These are phyloP conservation scores for Xestoiulus laeticollis DNA, from an alignment of 2,888 invertebrate species.

Conservation along the genomic window DNA sequence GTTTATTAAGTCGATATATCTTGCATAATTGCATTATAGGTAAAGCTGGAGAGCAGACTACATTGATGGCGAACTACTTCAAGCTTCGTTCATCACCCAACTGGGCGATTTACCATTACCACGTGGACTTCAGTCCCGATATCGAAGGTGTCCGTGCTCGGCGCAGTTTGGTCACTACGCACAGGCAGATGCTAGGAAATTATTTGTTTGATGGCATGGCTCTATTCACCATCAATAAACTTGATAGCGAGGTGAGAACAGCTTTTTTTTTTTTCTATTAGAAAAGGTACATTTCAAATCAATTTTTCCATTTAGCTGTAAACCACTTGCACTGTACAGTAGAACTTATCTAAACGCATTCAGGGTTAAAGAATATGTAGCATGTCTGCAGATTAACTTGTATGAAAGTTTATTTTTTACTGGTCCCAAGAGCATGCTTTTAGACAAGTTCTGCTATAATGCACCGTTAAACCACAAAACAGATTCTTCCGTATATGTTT, in stretches of 20 bases:
- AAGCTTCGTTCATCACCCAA: slow-evolving; percentile 60
- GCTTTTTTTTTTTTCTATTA: no score
- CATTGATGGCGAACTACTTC: slow-evolving; percentile 62
- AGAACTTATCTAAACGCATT: no score
- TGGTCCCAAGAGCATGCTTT: no score
- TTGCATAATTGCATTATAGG: slow-evolving; percentile 38
- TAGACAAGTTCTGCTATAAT: no score
- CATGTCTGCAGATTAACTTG: no score
- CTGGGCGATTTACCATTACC: slow-evolving; percentile 63
- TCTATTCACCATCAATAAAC: slow-evolving; percentile 19
- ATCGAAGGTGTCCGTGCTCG: slow-evolving; percentile 63
- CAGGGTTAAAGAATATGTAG: no score
- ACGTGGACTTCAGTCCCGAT: slow-evolving; percentile 62
- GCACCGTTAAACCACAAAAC: no score
- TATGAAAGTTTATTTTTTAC: no score
- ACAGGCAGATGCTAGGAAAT: slow-evolving; percentile 57
- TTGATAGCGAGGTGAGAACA: slow-evolving; percentile 24
- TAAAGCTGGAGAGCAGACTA: slow-evolving; percentile 52
- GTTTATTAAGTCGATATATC: no score
- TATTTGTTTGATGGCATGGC: slow-evolving; percentile 58
- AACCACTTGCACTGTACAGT: no score
- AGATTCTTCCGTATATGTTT: neutral
- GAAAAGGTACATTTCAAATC: no score
- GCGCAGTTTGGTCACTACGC: slow-evolving; percentile 61
- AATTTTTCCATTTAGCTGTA: no score